Conservation (phyloP, 2,797 vertebrate genomes). For the Calcarius lapponicus region DNA sequence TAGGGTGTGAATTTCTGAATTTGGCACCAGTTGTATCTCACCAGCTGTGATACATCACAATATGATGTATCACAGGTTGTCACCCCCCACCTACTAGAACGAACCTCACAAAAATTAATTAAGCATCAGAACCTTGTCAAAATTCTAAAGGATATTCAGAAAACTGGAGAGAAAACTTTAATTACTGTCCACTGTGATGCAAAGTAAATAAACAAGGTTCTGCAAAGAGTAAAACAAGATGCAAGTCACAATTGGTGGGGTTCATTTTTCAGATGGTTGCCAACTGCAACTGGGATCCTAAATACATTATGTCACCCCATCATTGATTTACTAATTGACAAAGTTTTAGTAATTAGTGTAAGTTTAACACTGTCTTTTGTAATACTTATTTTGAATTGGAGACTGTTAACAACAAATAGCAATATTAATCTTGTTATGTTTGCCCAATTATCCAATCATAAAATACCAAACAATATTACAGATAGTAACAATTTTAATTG, state of each 20-base stretch:
- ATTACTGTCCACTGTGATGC: not conserved
- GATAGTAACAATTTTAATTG: too few relatives aligned
- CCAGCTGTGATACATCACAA: too few relatives aligned
- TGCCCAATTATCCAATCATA: too few relatives aligned
- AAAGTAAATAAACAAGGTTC: not conserved
- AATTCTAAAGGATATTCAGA: not conserved
- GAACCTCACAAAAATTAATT: not conserved
- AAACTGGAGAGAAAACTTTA: not conserved
- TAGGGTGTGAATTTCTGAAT: not conserved
- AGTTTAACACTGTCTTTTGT: not conserved
- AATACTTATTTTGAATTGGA: not conserved
- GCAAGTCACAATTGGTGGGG: not conserved
- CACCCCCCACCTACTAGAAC: not conserved
- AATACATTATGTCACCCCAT: not conserved
- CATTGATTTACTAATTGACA: not conserved
- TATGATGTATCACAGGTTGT: not conserved
- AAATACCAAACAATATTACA: too few relatives aligned
- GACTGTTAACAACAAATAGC: not conserved
- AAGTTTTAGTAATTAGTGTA: not conserved
- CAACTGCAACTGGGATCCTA: not conserved
- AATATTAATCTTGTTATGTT: not conserved
- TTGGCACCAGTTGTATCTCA: not conserved
- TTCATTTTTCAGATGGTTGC: not conserved
- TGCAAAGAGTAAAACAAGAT: not conserved
- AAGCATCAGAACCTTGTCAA: not conserved